A percentile compares a stretch with the other conserved stretches of the same genome.
phyloP scores from a whole-genome alignment of 2,888 invertebrate genomes.

The Ariolimax columbianus region DNA sequence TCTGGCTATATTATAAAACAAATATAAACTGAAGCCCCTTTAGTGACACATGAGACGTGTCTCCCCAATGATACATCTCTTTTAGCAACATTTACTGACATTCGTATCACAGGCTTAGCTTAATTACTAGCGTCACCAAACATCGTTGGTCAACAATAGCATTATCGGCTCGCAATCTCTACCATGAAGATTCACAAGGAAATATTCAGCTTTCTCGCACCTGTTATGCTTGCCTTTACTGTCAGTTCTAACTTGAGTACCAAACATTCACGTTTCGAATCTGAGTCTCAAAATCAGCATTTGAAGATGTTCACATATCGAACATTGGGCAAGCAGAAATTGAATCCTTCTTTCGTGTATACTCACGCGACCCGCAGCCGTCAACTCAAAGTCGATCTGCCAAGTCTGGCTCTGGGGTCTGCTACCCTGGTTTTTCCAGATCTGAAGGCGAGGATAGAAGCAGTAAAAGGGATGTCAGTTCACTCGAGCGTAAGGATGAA shows the following conservation, averaged over 20 bases:
- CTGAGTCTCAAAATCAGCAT: neutral
- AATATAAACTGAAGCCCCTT: too few relatives aligned
- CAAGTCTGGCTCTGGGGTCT: neutral
- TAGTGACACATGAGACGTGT: too few relatives aligned
- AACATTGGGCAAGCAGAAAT: neutral
- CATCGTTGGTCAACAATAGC: too few relatives aligned
- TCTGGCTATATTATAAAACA: too few relatives aligned
- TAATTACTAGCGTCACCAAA: too few relatives aligned
- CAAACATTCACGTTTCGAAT: neutral
- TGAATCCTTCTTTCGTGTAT: neutral
- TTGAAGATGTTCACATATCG: neutral
- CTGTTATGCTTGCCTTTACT: neutral
- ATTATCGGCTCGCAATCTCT: neutral
- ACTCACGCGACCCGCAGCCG: conserved; percentile 28
- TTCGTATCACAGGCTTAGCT: too few relatives aligned
- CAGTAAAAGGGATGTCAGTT: neutral
- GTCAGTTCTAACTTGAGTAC: neutral
- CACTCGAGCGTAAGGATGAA: too few relatives aligned
- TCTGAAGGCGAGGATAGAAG: neutral
- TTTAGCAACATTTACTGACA: too few relatives aligned
- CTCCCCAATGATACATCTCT: too few relatives aligned
- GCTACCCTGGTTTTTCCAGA: neutral
- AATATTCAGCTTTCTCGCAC: neutral
- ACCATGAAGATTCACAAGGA: neutral
- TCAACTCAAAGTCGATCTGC: neutral